phyloP scores from a whole-genome alignment of 2,797 vertebrate genomes.

The Pogonophryne albipinna region DNA sequence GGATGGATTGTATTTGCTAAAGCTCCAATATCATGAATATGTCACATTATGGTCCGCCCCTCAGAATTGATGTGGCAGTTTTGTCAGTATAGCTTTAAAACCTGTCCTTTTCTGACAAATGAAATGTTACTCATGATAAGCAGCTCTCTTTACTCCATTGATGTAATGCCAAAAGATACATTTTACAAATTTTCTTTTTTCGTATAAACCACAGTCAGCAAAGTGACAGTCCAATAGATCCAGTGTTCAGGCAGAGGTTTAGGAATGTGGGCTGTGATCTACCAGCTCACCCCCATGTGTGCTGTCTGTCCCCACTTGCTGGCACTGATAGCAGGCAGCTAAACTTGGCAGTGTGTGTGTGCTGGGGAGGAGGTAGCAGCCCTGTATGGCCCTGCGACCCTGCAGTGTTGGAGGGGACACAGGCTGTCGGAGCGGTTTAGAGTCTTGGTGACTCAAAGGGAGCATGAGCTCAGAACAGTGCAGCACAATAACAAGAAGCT shows the following conservation, averaged over 20 bases:
- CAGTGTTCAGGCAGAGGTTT: constrained; percentile 50
- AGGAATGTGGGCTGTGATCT: constrained; percentile 73
- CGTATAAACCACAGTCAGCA: not conserved
- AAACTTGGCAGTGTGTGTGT: constrained; percentile 78
- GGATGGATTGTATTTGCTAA: constrained; percentile 9
- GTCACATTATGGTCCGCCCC: constrained; percentile 8
- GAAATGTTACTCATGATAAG: constrained; percentile 6
- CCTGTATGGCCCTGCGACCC: constrained; percentile 74
- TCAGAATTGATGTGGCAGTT: constrained; percentile 25
- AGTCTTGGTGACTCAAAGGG: constrained; percentile 59
- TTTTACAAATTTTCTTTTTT: not conserved
- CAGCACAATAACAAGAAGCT: not conserved
- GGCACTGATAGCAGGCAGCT: constrained; percentile 83
- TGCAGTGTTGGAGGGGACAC: constrained; percentile 66
- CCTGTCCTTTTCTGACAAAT: constrained; percentile 11
- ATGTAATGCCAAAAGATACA: not conserved
- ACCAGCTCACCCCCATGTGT: constrained; percentile 45
- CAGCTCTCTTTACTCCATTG: not conserved
- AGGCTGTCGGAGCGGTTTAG: constrained; percentile 64
- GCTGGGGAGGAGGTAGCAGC: constrained; percentile 57
- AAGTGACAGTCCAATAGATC: constrained; percentile 24
- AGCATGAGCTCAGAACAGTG: constrained; percentile 44
- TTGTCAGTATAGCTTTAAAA: constrained; percentile 18
- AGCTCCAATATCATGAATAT: constrained; percentile 2
- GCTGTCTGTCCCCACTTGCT: constrained; percentile 69